These are phyloP conservation scores for Haliclona indistincta DNA, from an alignment of 37 sponge, comb jelly and placozoan genomes.

Conservation along the genomic window DNA sequence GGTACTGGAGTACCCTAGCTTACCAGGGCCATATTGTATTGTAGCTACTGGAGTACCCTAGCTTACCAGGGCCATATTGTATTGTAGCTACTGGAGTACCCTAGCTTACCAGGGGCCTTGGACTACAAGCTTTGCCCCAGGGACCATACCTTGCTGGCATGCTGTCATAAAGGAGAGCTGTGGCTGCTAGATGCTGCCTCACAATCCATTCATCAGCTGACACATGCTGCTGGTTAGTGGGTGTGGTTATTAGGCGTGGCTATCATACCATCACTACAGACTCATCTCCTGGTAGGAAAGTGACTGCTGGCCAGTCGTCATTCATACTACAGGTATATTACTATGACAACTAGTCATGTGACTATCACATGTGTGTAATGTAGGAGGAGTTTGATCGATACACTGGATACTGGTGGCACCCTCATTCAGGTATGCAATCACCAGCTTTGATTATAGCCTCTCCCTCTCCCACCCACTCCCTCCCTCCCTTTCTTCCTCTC, in stretches of 20 bases:
- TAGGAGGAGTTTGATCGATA: conserved; percentile 79
- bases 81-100: no score
- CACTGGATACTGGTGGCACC: conserved; percentile 81
- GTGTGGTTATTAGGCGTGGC: neutral
- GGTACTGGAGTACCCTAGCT: no score
- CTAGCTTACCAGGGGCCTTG: conserved; percentile 22
- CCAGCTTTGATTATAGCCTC: neutral
- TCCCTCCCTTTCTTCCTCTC: no score
- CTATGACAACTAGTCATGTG: neutral
- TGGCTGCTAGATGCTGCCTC: conserved; percentile 29
- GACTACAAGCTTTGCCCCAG: conserved; percentile 36
- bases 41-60: no score
- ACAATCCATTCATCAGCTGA: conserved; percentile 20
- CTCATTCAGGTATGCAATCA: neutral
- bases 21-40: no score
- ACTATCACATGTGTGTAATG: neutral
- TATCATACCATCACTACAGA: neutral
- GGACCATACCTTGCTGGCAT: conserved; percentile 11
- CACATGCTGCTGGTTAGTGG: conserved; percentile 30
- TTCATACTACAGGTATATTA: conserved; percentile 38
- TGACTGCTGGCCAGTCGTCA: conserved; percentile 43
- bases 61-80: no score
- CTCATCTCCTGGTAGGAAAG: neutral
- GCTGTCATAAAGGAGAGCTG: conserved; percentile 41
- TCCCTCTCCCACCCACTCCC: neutral